These are phyloP conservation scores for Sebastiscus albofasciatus DNA, from an alignment of 2,797 vertebrate species.

Conservation along the genomic window DNA sequence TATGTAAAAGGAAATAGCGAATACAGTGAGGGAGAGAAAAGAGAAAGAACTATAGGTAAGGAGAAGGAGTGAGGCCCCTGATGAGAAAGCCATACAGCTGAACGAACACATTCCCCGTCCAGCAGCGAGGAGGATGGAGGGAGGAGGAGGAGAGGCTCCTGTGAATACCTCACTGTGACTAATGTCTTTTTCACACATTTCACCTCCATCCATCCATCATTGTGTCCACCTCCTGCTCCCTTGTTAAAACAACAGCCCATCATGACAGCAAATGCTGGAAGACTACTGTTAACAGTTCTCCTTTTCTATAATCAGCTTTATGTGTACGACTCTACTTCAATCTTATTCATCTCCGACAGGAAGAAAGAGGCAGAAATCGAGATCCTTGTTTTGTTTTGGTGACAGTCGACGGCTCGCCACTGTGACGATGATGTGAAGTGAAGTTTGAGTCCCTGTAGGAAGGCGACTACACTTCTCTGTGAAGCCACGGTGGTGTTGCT, in stretches of 20 bases:
- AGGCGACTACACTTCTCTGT: not conserved
- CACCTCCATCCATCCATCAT: conserved; percentile 73
- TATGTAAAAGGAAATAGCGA: not conserved
- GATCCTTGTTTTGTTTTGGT: not conserved
- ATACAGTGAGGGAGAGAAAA: not conserved
- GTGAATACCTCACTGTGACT: conserved; percentile 74
- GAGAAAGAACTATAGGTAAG: not conserved
- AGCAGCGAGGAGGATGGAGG: conserved; percentile 13
- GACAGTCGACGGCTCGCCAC: not conserved
- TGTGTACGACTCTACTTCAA: not conserved
- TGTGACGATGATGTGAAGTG: not conserved
- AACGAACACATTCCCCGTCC: conserved; percentile 29
- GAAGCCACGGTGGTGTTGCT: not conserved
- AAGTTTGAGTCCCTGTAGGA: not conserved
- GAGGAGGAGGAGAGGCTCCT: conserved; percentile 37
- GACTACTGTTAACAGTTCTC: conserved; percentile 24
- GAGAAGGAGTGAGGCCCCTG: conserved; percentile 42
- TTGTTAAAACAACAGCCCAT: conserved; percentile 49
- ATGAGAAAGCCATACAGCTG: conserved; percentile 71
- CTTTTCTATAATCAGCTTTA: not conserved
- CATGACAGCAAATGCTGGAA: conserved; percentile 4
- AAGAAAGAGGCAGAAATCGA: not conserved
- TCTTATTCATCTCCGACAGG: not conserved
- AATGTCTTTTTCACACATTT: conserved; percentile 84
- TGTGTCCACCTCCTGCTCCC: conserved; percentile 63